These are phyloP conservation scores for Nephrotoma appendiculata DNA, from an alignment of 2,888 invertebrate species.

Conservation along the genomic window DNA sequence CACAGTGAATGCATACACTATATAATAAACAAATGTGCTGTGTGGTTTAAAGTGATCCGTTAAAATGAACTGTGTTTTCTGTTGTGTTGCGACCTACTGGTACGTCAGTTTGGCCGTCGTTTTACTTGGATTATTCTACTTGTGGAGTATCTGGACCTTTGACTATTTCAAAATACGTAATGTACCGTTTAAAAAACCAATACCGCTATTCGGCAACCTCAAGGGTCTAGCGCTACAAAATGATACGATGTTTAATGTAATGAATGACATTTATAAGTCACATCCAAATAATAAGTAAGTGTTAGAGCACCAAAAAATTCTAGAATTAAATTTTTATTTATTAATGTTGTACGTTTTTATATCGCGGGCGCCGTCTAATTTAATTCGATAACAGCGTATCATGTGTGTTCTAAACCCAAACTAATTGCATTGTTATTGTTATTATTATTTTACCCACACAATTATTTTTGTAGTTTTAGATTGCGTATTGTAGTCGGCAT, in stretches of 20 bases:
- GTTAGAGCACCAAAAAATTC: background rate
- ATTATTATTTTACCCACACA: too few relatives aligned
- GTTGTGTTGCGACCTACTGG: background rate
- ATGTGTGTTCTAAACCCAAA: too few relatives aligned
- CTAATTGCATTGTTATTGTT: background rate
- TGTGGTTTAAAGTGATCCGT: too few relatives aligned
- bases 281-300: background rate
- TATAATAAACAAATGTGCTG: too few relatives aligned
- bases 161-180: slow-evolving; percentile 19
- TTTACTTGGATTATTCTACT: slow-evolving; percentile 13
- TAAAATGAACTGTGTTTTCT: background rate
- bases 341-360: background rate
- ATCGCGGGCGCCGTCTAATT: background rate
- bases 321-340: too few relatives aligned
- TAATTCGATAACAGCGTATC: background rate
- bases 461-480: slow-evolving; percentile 8
- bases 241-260: slow-evolving; percentile 11
- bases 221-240: slow-evolving; percentile 11
- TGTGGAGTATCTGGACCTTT: slow-evolving; percentile 18
- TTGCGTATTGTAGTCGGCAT: too few relatives aligned
- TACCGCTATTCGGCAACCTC: slow-evolving; percentile 20
- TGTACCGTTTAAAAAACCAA: slow-evolving; percentile 19
- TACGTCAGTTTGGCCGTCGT: background rate
- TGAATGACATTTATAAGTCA: slow-evolving; percentile 8
- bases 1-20: too few relatives aligned